Base-by-base conservation (phyloP, 2,113 vertebrate genomes). In the Erythrocercus mccallii region DNA sequence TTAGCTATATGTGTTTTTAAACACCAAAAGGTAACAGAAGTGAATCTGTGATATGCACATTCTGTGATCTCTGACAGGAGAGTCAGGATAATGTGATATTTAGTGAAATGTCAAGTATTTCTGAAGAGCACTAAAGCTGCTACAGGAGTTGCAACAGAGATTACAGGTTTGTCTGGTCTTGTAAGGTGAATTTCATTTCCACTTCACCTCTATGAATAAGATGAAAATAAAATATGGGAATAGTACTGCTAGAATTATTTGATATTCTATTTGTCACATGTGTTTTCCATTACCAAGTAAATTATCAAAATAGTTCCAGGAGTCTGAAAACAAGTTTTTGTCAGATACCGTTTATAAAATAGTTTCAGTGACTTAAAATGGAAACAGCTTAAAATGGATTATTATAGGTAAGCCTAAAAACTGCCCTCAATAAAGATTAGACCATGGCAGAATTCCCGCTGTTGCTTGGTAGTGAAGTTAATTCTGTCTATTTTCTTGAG, bases 261-360 rank as follows among this genome's bases (percentile, higher is more conserved):
- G 53, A 82, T 95, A 91, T 51, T 79, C 51, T 64, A 5, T 79
- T 94, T 91, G 78, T 94, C 74, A 62, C 91, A 92, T 91, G 61
- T 92, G 89, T 84, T 96, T 92, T 81, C 64, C 61, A 82, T 92
- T 89, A 92, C 84, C 33, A 77, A 28, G 40, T 90, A 87, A 85
- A 80, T 82, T 65, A 42, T 91, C 94, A 82, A 91, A 94, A 92
- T 90, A 85, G 78, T 85, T 96, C 71, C 69, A 90, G 81, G 62
- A 95, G 66, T 85, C 70, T 82, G 60, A 88, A 93, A 60, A 11
- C 68, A 94, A 91, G 50, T 70, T 92, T 95, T 87, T 94, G 84
- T 92, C 81, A 94, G 61, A 54, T 69, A 83, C 72, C 81, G 87
- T 91, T 92, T 96, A 82, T 96, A 94, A 95, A 92, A 71, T 50